phyloP scores from a whole-genome alignment of 2,113 vertebrate genomes.

The Panurus biarmicus region DNA sequence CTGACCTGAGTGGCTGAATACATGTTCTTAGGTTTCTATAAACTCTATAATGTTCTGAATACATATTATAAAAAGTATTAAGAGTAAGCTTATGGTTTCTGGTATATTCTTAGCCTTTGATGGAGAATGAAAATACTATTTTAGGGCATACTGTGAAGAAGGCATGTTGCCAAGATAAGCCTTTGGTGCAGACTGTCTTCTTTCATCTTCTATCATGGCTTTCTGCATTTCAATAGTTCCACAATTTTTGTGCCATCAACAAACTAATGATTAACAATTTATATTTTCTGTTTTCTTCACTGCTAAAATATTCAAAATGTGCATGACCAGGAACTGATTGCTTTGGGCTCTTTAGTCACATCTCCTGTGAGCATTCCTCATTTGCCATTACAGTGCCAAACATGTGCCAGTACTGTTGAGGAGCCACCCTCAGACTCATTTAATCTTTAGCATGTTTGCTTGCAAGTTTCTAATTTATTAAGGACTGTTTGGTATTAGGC shows the following conservation, averaged over 20 bases:
- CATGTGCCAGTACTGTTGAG: background rate
- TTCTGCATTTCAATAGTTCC: background rate
- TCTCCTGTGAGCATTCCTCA: background rate
- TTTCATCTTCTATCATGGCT: constrained; percentile 9
- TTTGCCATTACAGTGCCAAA: background rate
- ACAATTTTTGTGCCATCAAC: background rate
- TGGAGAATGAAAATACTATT: constrained; percentile 48
- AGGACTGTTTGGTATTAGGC: constrained; percentile 15
- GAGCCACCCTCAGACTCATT: background rate
- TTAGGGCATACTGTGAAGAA: constrained; percentile 33
- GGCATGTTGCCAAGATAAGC: constrained; percentile 51
- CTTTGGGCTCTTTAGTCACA: background rate
- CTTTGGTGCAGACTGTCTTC: constrained; percentile 49
- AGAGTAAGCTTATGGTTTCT: constrained; percentile 53
- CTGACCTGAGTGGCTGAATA: background rate
- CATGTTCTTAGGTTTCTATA: background rate
- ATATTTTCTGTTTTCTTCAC: background rate
- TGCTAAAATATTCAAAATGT: background rate
- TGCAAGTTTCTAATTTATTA: constrained; percentile 36
- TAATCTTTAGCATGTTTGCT: constrained; percentile 9
- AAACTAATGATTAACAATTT: constrained; percentile 6
- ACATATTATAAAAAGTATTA: constrained; percentile 39
- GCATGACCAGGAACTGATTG: background rate
- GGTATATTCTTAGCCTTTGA: constrained; percentile 57
- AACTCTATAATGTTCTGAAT: background rate